Evolutionary conservation across 2,888 invertebrate species (phyloP), one percentile per base, ranked within the genome.

Genomic region (Crepidodera aurea): DNA sequence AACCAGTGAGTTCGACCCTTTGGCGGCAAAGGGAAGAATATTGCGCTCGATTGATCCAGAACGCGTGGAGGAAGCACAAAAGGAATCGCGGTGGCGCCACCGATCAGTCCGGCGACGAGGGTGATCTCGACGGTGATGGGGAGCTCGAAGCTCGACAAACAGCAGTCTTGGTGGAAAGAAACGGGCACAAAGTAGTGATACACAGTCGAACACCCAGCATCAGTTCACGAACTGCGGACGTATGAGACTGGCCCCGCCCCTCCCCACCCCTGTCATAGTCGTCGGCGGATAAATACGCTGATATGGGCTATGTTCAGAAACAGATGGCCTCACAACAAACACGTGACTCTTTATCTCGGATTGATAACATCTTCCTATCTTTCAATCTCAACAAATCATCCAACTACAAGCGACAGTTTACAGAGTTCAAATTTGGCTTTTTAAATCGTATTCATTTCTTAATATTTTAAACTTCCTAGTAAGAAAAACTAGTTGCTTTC

Each of bases 21-120:
- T 94, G 94, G 94, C 87, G 97, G 68, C 97, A 97, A 84, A 90
- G 97, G 68, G 97, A 98, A 83, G 96, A 96, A 82, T 96, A 96
- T 83, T 96, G 96, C 83, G 96, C 97, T 71, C 88, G 94, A 71
- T 87, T 96, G 65, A 97, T 98, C 77, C 97, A 98, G 83, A 92
- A 93, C 82, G 94, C 96, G 73, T 97, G 95, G 94, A 88, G 95
- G 68, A 91, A 93, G 81, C 94, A 94, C 82, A 88, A 88, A 79
- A 85, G 90, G 81, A 88, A 89, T 74, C 86, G 85, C 69, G 83
- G 84, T 72, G 85, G 84, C 72, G 83, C 84, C 74, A 70, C 66
- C 56, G 84, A 83, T 55, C 84, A 84, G 60, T 84, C 82, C 72
- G 85, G 83, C 64, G 84, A 83, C 70, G 85, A 84, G 72, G 84